These are phyloP conservation scores for Papilio dardanus DNA, from an alignment of 1,140 invertebrate genomes.

Conservation along the genomic window DNA sequence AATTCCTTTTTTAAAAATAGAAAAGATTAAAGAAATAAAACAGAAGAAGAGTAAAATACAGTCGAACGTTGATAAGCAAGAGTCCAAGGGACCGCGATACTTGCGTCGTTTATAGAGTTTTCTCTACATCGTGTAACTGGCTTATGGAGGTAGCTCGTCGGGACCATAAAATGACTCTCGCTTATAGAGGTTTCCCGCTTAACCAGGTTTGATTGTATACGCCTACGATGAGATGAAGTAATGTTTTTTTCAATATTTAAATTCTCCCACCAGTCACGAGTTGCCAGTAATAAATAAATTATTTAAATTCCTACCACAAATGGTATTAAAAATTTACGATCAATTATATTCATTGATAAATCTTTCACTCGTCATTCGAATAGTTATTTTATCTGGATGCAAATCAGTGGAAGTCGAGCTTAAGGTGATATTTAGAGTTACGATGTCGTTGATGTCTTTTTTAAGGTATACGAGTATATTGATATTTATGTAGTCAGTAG, in stretches of 20 bases:
- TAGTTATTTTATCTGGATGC: constrained; percentile 47
- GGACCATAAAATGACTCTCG: too few species aligned
- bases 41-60: too few species aligned
- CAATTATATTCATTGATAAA: constrained; percentile 36
- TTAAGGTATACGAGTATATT: constrained; percentile 32
- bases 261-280: not conserved
- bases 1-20: too few species aligned
- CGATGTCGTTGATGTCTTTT: constrained; percentile 42
- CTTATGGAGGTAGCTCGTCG: too few species aligned
- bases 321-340: constrained; percentile 47
- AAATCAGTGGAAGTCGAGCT: constrained; percentile 49
- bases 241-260: not conserved
- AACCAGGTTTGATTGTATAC: too few species aligned
- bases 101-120: too few species aligned
- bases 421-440: constrained; percentile 44
- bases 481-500: constrained; percentile 31
- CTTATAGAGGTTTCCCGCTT: too few species aligned
- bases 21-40: too few species aligned
- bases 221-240: too few species aligned
- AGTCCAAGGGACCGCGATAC: too few species aligned
- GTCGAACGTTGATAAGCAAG: too few species aligned
- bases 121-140: too few species aligned
- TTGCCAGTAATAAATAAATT: constrained; percentile 25
- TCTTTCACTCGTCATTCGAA: constrained; percentile 47
- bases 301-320: constrained; percentile 43